Evolutionary conservation across 2,888 invertebrate genomes (phyloP).

Genomic region (Tetropium fuscum): DNA sequence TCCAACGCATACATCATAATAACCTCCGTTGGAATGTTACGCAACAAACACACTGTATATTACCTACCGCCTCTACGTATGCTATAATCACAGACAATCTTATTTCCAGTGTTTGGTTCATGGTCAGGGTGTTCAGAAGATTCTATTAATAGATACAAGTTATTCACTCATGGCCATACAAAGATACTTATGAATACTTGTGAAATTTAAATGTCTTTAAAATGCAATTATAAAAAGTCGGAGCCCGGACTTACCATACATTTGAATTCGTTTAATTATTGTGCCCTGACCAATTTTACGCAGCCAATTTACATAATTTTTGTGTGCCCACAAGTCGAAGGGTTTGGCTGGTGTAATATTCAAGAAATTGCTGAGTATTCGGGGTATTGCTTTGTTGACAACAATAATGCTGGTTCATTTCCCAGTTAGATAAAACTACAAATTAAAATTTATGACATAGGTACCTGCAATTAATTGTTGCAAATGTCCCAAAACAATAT

Average conservation of each 20-base stretch:
- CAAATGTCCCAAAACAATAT: too few relatives aligned
- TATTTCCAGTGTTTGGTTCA: conserved; percentile 51
- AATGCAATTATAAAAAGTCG: conserved; percentile 19
- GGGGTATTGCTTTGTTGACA: too few relatives aligned
- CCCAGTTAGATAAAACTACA: too few relatives aligned
- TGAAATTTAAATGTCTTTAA: conserved; percentile 22
- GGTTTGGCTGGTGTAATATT: too few relatives aligned
- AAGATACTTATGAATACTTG: conserved; percentile 32
- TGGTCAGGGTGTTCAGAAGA: conserved; percentile 51
- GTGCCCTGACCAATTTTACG: background rate
- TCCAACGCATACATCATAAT: background rate
- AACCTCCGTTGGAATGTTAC: background rate
- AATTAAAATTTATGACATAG: too few relatives aligned
- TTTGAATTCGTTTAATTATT: conserved; percentile 7
- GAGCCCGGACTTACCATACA: conserved; percentile 9
- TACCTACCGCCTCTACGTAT: conserved; percentile 10
- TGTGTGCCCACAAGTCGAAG: too few relatives aligned
- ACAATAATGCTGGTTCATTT: too few relatives aligned
- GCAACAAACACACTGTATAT: conserved; percentile 10
- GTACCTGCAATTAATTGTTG: too few relatives aligned
- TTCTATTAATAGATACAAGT: conserved; percentile 53
- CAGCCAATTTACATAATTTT: too few relatives aligned
- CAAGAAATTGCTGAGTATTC: too few relatives aligned
- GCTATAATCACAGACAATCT: conserved; percentile 22
- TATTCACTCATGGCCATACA: conserved; percentile 48